Evolutionary conservation across 2,797 vertebrate species (phyloP), one percentile per base, ranked within the genome.

Genomic region (Sebastolobus alascanus): DNA sequence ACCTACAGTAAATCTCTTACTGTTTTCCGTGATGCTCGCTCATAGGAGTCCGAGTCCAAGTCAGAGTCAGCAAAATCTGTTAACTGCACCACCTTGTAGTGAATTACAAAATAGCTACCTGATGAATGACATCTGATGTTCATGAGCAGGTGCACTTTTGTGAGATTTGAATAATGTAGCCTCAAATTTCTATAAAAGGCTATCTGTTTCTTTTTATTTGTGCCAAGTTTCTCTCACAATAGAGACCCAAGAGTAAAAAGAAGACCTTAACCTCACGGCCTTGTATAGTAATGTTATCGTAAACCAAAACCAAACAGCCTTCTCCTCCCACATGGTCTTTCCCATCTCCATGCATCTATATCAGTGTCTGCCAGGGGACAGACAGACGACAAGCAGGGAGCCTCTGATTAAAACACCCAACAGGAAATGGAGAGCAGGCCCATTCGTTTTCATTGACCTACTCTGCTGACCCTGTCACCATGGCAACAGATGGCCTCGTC

Each of bases 371-470:
- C 25, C 55, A 50, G 12, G 40, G 2, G 54, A 76, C 16, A 8
- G 43, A 69, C 58, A 59, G 67, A 63, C 6, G 1, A 55, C 73
- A 69, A n/a, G 33, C 66, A 60, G 27, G 22, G 20, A 75, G 22
- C 50, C 46, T 35, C 43, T 68, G 37, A 68, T 20, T 80, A 25
- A 76, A 73, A 73, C 69, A 55, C 58, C 43, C 20, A 70, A 73
- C 69, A 83, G 87, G 84, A 92, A 90, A 87, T 79, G 71, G 73
- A 84, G 56, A 80, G 65, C 10, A n/a, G 59, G 33, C 54, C 60
- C 80, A 89, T 87, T 87, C 59, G 61, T 88, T 86, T 82, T 82
- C 83, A 77, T 68, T 86, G 76, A 88, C 84, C 79, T 71, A 37
- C 58, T 74, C 73, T 27, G 63, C 63, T 66, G 82, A 93, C 85